Evolutionary conservation across 2,888 invertebrate genomes (phyloP).

Genomic region (Trachelus iudaicus): DNA sequence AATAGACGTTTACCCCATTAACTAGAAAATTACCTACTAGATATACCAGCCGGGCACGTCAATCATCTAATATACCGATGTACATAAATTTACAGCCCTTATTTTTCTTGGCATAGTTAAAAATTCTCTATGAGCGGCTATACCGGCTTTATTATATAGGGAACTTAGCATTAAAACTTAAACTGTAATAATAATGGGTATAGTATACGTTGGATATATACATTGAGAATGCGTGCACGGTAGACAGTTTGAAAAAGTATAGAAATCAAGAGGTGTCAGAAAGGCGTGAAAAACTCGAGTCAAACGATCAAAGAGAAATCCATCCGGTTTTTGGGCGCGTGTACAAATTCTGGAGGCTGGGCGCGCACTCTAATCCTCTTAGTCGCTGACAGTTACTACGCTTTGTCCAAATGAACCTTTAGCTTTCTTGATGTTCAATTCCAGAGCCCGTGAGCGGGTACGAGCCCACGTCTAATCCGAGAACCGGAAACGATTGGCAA

Average conservation of each 20-base stretch:
- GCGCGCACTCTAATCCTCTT: conserved; percentile 52
- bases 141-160: background rate
- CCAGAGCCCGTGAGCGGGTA: conserved; percentile 7
- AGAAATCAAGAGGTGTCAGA: conserved; percentile 32
- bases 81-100: background rate
- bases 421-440: conserved; percentile 14
- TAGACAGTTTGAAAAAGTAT: background rate
- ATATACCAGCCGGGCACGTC: background rate
- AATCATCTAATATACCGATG: background rate
- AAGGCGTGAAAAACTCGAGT: conserved; percentile 47
- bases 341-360: conserved; percentile 19
- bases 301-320: conserved; percentile 26
- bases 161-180: background rate
- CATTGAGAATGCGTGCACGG: background rate
- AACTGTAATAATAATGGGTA: background rate
- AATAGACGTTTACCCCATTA: background rate
- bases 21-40: background rate
- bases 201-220: background rate
- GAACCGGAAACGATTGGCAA: conserved; percentile 67
- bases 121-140: background rate
- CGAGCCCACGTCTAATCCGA: conserved; percentile 56
- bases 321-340: conserved; percentile 30
- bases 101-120: background rate
- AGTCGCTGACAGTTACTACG: conserved; percentile 20
- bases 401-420: conserved; percentile 4